Evolutionary conservation across 2,888 invertebrate species (phyloP).

Genomic region (Merodon equestris): DNA sequence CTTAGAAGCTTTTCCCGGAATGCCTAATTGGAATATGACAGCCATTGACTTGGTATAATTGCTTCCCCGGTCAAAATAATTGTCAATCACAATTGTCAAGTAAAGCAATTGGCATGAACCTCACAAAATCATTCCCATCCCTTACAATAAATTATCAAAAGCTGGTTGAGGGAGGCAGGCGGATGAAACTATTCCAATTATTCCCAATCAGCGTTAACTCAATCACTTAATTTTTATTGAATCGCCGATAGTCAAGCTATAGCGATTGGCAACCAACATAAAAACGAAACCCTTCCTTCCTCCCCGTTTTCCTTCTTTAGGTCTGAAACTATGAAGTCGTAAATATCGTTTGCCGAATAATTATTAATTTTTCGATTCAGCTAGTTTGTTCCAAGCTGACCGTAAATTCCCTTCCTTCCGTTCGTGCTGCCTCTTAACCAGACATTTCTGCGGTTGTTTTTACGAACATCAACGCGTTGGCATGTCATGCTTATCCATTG

Average conservation of each 20-base stretch:
- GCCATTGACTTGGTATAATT: too few relatives aligned
- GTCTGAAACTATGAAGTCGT: constrained; percentile 33
- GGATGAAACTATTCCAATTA: constrained; percentile 4
- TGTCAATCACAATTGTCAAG: too few relatives aligned
- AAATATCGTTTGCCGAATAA: constrained; percentile 29
- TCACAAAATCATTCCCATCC: neutral
- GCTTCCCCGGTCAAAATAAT: too few relatives aligned
- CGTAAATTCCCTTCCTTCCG: too few relatives aligned
- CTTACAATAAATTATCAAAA: neutral
- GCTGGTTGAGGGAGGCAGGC: neutral
- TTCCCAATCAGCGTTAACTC: constrained; percentile 55
- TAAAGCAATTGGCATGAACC: too few relatives aligned
- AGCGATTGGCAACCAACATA: constrained; percentile 11
- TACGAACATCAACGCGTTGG: constrained; percentile 26
- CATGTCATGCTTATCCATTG: constrained; percentile 39
- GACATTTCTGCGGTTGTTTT: constrained; percentile 8
- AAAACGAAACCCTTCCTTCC: neutral
- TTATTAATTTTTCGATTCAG: constrained; percentile 22
- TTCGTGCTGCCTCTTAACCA: too few relatives aligned
- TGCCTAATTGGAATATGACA: too few relatives aligned
- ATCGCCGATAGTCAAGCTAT: constrained; percentile 24
- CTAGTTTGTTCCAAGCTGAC: neutral
- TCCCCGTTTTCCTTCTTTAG: too few relatives aligned
- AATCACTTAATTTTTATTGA: constrained; percentile 49
- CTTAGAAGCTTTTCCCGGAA: too few relatives aligned